Base-by-base conservation (phyloP, 2,888 invertebrate species). In the Callosobruchus maculatus region DNA sequence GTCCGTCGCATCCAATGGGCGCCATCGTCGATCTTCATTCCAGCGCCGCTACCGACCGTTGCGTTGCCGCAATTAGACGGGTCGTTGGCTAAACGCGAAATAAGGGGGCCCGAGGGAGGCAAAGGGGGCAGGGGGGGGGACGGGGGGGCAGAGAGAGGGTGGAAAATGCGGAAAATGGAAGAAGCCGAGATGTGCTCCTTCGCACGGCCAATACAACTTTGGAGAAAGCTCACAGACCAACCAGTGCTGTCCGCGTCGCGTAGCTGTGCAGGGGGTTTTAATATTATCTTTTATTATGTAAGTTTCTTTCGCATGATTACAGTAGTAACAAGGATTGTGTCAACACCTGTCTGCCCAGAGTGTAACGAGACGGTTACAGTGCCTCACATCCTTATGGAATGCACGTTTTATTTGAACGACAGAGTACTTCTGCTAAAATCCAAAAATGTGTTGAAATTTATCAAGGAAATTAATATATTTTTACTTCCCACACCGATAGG, bases 21-120 rank as follows among this genome's bases (percentile, higher is more conserved):
- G 86, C 86, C 89, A 89, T 91, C 91, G 90, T 92, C 90, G 90
- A 90, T 92, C 92, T 92, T 92, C 91, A 91, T 91, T 91, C 85
- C 88, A 89, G 88, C 88, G 89, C 49, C 49, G 13, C 49, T 1
- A 13, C 49, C 49, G 49, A 49, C 49, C 49, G 49, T 49, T 49
- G 7, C 49, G 49, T 49, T 49, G 49, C 49, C 49, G 89, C 91
- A 91, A 91, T 91, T 91, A 91, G 91, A 91, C 89, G 91, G 91
- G 89, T 90, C 90, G 91, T 90, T 90, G 91, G 89, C 88, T 89
- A 89, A 88, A 87, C 76, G 22, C 70, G 49, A 49, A 49, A 49
- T 49, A 49, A 49, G 49, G 49, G 13, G 49, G 9, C 13, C 13
- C 18, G 13, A n/a, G 20, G 22, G 71, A 20, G 1, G 21, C n/a